Base-by-base conservation (phyloP, 2,797 vertebrate species). In the Sebastes cheni region DNA sequence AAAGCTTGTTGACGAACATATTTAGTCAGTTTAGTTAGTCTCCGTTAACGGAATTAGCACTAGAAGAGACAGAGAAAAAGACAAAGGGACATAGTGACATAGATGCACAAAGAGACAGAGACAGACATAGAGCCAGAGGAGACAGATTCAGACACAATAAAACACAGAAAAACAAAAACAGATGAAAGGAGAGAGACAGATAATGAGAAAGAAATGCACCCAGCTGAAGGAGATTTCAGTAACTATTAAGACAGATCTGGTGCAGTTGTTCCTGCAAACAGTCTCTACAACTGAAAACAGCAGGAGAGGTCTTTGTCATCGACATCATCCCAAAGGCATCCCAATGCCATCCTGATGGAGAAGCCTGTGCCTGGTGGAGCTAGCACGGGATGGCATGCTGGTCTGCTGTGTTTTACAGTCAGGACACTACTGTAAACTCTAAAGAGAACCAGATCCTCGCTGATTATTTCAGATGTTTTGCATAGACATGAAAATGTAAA, bases 321-420 rank as follows among this genome's bases (percentile, higher is more conserved):
- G 30, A 42, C 81, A 79, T 89, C 81, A 91, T 86, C 71, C 42
- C 32, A 34, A 72, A 85, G 74, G 82, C 70, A 87, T 83, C 75
- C 60, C 34, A 29, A 29, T 67, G 52, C 76, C 80, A 84, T 72
- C 68, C 65, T 56, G 55, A 73, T 84, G 83, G 20, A 42, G 67
- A 36, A 32, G 25, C 20, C 4, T 34, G 67, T n/a, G 65, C 64
- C 66, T 67, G 71, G 23, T 62, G 54, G 50, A 27, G 62, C 50
- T 72, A 56, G 72, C 70, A 72, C 27, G 20, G 54, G 73, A 84
- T n/a, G 22, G 20, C 16, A 68, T 23, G 46, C 9, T 34, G 39
- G 4, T 59, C 60, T 77, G 73, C 61, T 32, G 6, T 69, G 20
- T 20, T 75, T 71, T n/a, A 13, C 39, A 64, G 13, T 61, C 46